Percentiles rank a stretch among this genome's conserved stretches.
These are phyloP conservation scores for Cynopterus brachyotis DNA, from an alignment of 2,113 vertebrate species.

Conservation along the genomic window DNA sequence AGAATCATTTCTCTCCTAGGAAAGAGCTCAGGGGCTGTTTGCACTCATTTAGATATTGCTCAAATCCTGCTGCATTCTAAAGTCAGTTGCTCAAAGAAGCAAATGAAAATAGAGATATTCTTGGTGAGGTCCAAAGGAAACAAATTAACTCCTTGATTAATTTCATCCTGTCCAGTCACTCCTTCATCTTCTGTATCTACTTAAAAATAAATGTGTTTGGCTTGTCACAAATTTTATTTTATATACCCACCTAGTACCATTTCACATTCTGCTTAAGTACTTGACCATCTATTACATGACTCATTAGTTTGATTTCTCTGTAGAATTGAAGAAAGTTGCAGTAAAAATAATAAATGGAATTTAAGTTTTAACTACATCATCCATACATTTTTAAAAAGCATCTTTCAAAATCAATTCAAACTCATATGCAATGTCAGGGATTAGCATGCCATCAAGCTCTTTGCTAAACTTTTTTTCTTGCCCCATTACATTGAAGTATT, in stretches of 20 bases:
- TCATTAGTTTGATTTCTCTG: conserved; percentile 84
- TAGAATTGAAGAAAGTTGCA: conserved; percentile 85
- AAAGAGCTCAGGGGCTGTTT: not conserved
- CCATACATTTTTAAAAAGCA: conserved; percentile 83
- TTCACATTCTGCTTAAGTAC: conserved; percentile 83
- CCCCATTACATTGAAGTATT: conserved; percentile 55
- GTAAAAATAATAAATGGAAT: conserved; percentile 86
- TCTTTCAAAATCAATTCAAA: conserved; percentile 83
- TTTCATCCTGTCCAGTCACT: conserved; percentile 78
- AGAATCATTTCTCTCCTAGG: conserved; percentile 7
- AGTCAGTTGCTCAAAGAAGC: conserved; percentile 48
- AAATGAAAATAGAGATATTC: conserved; percentile 72
- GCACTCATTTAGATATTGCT: not conserved
- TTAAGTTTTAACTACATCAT: conserved; percentile 83
- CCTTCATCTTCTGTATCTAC: conserved; percentile 80
- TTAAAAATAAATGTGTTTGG: conserved; percentile 82
- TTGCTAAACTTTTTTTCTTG: conserved; percentile 64
- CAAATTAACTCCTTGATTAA: conserved; percentile 79
- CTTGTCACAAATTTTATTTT: conserved; percentile 84
- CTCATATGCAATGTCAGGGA: conserved; percentile 72
- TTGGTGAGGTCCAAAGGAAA: conserved; percentile 71
- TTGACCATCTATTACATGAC: conserved; percentile 85
- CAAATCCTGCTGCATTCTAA: conserved; percentile 10
- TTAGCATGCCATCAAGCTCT: conserved; percentile 64
- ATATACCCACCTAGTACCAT: conserved; percentile 81